Base-by-base conservation (phyloP, 2,888 invertebrate genomes). In the Mythimna albipuncta region DNA sequence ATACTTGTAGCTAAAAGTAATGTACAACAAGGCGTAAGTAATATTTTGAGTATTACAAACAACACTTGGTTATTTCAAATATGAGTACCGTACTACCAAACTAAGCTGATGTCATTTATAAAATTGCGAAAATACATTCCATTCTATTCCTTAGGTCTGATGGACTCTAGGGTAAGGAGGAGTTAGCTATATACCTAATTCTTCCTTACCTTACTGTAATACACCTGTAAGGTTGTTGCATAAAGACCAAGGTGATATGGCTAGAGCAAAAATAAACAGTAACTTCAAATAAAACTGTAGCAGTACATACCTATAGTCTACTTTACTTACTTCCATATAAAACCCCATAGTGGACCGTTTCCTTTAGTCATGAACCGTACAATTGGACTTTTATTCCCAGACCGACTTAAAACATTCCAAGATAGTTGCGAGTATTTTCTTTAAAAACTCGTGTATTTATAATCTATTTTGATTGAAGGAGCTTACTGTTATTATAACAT, bases 401-500 rank as follows among this genome's bases (percentile, higher is more conserved):
- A 44, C 55, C 7, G 54, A 61, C 41, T 69, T 61, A 55, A 21
- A 75, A 75, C 16, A 64, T 64, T 76, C 69, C n/a, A 52, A 50
- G n/a, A 10, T 10, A 9, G 58, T 54, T 47, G 35, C 47, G 2
- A 63, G 54, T 75, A 69, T 64, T 76, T 69, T 61, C 64, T 50
- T 50, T 64, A 26, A 19, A 65, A 55, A 10, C 16, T 52, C 19
- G 69, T 75, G 26, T 77, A 58, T 65, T 71, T 65, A 7, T 54
- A 64, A 26, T n/a, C 6, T 2, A 54, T 64, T 58, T 47, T 62
- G 19, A 52, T 62, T 57, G 16, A 21, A 78, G 32, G 10, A 26
- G 7, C 44, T 69, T 5, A 41, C 38, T 81, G 57, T 74, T 77
- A 58, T 68, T 65, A 26, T 63, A 68, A 77, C 70, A 84, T 79